Base-by-base conservation (phyloP, 1,140 invertebrate species). In the Hesperophylax magnus region DNA sequence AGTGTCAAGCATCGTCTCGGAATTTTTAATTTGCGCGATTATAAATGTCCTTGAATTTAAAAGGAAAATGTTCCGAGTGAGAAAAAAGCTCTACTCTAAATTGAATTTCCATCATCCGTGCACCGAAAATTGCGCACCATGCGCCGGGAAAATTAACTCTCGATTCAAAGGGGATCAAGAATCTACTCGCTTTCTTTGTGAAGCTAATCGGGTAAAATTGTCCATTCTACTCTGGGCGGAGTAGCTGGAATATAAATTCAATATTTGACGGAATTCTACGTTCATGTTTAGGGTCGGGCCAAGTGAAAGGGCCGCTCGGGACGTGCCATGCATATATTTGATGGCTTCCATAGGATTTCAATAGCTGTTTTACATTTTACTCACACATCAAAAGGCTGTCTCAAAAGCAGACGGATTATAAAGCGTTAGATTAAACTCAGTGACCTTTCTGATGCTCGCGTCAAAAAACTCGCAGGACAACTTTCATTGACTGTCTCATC, bases 231-330 rank as follows among this genome's bases (percentile, higher is more conserved):
- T 67, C 24, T 9, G 39, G 22, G n/a, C 63, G 20, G n/a, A 15
- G 63, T 67, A 15, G 31, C 63, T 27, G 27, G 63, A 67, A 67
- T 67, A 53, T 53, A 53, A 53, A 47, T 72, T 72, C 34, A 72
- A 72, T 72, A 72, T 72, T 72, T 72, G 69, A 72, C 27, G 69
- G 34, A 47, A 72, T 47, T 52, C 69, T 72, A 47, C 11, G 47
- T 24, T 52, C 34, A 22, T 53, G 34, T 72, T 72, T 72, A 72
- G 69, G 69, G 69, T 72, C 69, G 69, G 18, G 8, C 69, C 39
- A 20, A 72, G 34, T 72, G 69, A 72, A 72, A 72, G 47, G n/a
- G 39, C 18, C 39, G 39, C 9, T 8, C 69, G 47, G 47, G 20
- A 72, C 69, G 69, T 72, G 69, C 34, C 20, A 53, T 20, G 69